A percentile compares a stretch with the other conserved stretches of the same genome.
Evolutionary conservation across 1,140 invertebrate species (phyloP).

Genomic region (Stenopsyche tienmushanensis): DNA sequence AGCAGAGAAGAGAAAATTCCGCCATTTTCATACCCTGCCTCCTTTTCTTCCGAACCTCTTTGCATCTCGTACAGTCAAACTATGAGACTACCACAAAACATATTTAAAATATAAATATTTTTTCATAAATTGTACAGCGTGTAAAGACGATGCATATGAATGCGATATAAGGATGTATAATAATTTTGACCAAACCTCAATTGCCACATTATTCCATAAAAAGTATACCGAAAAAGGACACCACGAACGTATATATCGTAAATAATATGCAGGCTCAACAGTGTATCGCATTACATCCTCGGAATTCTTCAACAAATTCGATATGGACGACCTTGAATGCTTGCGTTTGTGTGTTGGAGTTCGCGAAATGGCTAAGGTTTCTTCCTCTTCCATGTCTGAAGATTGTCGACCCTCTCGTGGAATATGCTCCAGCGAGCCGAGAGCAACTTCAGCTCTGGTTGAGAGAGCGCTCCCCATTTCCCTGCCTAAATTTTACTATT

Average conservation of each 20-base stretch:
- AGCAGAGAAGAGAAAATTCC: slow-evolving; percentile 15
- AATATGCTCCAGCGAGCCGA: slow-evolving; percentile 26
- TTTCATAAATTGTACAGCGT: no score
- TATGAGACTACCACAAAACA: background rate
- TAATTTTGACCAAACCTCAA: no score
- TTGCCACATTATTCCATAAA: no score
- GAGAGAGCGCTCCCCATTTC: slow-evolving; percentile 29
- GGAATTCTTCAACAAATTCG: background rate
- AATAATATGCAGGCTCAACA: background rate
- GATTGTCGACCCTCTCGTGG: background rate
- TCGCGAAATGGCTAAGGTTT: no score
- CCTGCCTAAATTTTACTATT: slow-evolving; percentile 33
- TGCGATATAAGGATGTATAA: no score
- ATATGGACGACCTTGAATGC: slow-evolving; percentile 1
- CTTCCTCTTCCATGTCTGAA: background rate
- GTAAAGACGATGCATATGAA: no score
- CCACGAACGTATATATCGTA: no score
- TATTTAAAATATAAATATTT: no score
- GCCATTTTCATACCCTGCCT: slow-evolving; percentile 23
- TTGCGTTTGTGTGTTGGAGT: no score
- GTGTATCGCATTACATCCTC: background rate
- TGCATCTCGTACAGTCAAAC: slow-evolving; percentile 23
- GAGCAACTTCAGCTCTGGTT: slow-evolving; percentile 31
- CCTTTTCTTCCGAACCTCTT: slow-evolving; percentile 8
- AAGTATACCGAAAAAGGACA: no score